Evolutionary conservation across 2,797 vertebrate genomes (phyloP), one percentile per base, ranked within the genome.

Genomic region (Nasua narica): DNA sequence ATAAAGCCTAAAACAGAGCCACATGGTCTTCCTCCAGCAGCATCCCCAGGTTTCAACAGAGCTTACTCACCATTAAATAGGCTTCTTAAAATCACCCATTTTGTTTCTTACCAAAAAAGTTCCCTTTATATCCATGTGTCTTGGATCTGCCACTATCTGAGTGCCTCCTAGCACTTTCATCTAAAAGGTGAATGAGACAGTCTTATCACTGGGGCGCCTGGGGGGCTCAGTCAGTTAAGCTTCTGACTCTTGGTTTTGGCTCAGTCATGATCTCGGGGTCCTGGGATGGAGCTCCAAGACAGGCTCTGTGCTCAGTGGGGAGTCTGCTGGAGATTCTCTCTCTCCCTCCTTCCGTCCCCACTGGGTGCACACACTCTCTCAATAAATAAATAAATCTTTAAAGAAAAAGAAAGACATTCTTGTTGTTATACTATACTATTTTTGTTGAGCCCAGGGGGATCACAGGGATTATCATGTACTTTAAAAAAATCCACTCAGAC

Each of bases 151-250:
- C 50, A 23, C 16, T 54, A 58, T 18, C 35, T 95, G 35, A 86
- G 27, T 58, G 29, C 2, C 0, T 94, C 7, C 14, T 54, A 87
- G 40, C 37, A 67, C 87, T 81, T 81, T 92, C 27, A 81, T 40
- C 60, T 86, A 78, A 86, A 58, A 70, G 69, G 58, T 87, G 70
- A 76, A 19, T 69, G n/a, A 87, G 27, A 7, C 15, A 65, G 90
- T 12, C 40, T 74, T 70, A 15, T 77, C 48, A 40, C 91, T 87
- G 18, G n/a, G n/a, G 9, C 3, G 0, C n/a, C 4, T 67, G 65
- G 8, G 18, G 21, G 65, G 18, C n/a, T 35, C 9, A 21, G n/a
- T 35, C 65, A 67, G 9, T 67, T 67, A 67, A 67, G n/a, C 65
- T 35, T 21, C 65, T 35, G 65, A 67, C 18, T 67, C 65, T 67